phyloP scores from a whole-genome alignment of 2,888 invertebrate species.

The Steinernema carpocapsae region DNA sequence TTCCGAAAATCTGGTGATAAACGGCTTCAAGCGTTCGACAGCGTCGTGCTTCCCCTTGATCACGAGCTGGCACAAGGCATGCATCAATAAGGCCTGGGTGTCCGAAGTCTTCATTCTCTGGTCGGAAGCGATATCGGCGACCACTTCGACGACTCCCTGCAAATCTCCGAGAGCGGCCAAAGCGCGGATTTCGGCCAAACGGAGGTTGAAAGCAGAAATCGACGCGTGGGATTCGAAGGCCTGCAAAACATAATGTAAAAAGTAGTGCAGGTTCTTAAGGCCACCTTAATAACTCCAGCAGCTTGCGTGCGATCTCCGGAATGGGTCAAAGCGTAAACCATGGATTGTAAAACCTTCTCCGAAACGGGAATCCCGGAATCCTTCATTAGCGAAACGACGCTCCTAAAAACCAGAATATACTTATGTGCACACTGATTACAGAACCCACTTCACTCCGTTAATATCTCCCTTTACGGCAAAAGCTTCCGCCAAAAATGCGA shows the following conservation, averaged over 20 bases:
- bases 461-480: conserved; percentile 8
- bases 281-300: conserved; percentile 1
- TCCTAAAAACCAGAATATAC: neutral
- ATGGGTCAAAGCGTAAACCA: conserved; percentile 18
- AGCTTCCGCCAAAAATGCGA: neutral
- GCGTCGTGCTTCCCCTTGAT: conserved; percentile 2
- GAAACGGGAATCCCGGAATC: conserved; percentile 8
- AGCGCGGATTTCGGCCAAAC: conserved; percentile 6
- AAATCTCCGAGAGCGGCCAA: conserved; percentile 4
- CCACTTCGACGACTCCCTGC: neutral
- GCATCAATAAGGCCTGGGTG: neutral
- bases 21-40: conserved; percentile 1
- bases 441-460: conserved; percentile 18
- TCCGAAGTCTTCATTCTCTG: neutral
- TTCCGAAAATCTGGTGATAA: neutral
- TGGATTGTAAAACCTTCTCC: conserved; percentile 13
- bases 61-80: neutral
- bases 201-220: neutral
- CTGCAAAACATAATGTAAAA: neutral
- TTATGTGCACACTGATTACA: neutral
- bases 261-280: neutral
- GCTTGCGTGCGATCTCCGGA: conserved; percentile 6
- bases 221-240: neutral
- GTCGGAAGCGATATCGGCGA: conserved; percentile 7
- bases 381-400: neutral